Evolutionary conservation across 2,888 invertebrate genomes (phyloP).

Genomic region (Cylindroiulus punctatus): DNA sequence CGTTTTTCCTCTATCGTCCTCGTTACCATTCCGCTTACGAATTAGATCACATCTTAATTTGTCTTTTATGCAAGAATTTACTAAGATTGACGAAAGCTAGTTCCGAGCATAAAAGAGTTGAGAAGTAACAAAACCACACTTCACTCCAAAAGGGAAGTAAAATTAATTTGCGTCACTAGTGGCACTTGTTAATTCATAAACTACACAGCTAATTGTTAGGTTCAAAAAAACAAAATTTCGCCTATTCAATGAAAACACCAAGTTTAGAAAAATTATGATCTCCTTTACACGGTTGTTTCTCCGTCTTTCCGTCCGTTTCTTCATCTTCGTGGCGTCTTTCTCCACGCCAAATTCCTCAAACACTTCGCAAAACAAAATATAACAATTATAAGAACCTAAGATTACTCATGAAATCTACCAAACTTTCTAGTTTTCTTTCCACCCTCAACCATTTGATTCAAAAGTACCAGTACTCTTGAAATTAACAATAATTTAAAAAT

Average conservation of each 20-base stretch:
- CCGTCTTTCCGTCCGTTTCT: too few relatives aligned
- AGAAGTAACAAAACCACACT: neutral
- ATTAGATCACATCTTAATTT: neutral
- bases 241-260: neutral
- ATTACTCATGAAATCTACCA: too few relatives aligned
- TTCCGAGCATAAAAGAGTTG: neutral
- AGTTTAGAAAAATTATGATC: neutral
- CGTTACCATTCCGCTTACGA: neutral
- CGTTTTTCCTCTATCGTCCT: neutral
- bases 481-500: too few relatives aligned
- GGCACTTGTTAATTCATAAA: conserved; percentile 11
- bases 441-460: too few relatives aligned
- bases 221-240: neutral
- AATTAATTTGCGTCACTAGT: neutral
- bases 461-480: too few relatives aligned
- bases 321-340: too few relatives aligned
- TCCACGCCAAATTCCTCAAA: too few relatives aligned
- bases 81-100: neutral
- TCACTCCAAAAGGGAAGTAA: neutral
- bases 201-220: neutral
- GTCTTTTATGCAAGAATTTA: too few relatives aligned
- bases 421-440: too few relatives aligned
- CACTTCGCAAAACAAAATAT: too few relatives aligned
- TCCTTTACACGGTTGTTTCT: conserved; percentile 8
- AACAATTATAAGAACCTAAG: too few relatives aligned